Evolutionary conservation across 37 sponge, comb jelly and placozoan species (phyloP), one percentile per base, ranked within the genome.

Genomic region (Lycopodina hypogea): DNA sequence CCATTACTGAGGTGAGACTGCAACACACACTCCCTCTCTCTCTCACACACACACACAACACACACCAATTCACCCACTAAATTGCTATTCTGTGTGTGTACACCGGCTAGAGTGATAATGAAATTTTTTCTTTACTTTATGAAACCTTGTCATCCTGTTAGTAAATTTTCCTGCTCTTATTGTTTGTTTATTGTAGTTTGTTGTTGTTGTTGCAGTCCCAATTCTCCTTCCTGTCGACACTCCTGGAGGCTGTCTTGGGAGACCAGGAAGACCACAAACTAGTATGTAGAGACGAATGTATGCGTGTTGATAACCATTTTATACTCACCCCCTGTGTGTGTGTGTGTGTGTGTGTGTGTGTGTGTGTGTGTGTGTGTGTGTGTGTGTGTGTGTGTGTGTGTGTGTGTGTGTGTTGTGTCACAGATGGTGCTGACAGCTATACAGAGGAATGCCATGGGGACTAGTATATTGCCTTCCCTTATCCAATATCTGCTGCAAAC

Each of bases 231-330:
- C 45, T 92, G 50, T 84, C 80, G 37, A 60, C 87, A 0, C 64
- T 92, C 38, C 12, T 84, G 74, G 93, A 92, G 33, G 93, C 89
- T 23, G 66, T 83, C 32, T 74, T 74, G 17, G 90, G 93, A 42
- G 86, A 87, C 22, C 71, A 65, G 58, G 93, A 88, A 32, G 93
- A 92, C 39, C 24, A 87, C 0, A 77, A 89, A 42, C 70, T 81
- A 60, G 93, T 92, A 22, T 74, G 87, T 50, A 28, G 2, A 23
- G 53, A 39, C 39, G 72, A n/a, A 29, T 48, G 77, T 33, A 56
- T 55, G 77, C 52, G 32, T 74, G 56, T 52, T 3, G 60, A 37
- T 26, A n/a, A 32, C 28, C 50, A 6, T n/a, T n/a, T n/a, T n/a
- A n/a, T 45, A 4, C 48, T 45, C 9, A 4, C 48, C 9, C 48